These are phyloP conservation scores for Hypotaenidia philippensis DNA, from an alignment of 2,797 vertebrate species.

Conservation along the genomic window DNA sequence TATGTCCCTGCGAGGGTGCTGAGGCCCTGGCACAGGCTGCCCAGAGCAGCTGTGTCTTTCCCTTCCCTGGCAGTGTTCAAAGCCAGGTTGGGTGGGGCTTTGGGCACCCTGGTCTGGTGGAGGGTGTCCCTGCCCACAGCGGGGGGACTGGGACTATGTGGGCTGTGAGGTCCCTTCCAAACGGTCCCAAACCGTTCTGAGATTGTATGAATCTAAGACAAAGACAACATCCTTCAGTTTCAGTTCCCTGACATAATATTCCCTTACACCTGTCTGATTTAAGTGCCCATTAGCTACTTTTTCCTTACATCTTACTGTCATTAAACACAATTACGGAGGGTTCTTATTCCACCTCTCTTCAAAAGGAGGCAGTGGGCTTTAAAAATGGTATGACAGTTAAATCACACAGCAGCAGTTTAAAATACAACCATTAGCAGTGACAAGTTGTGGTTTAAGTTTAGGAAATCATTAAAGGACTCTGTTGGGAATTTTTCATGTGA, in stretches of 20 bases:
- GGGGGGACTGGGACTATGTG: no score
- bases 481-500: not conserved
- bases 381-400: not conserved
- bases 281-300: not conserved
- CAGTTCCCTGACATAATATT: not conserved
- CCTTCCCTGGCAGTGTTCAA: no score
- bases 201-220: not conserved
- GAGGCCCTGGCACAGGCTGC: no score
- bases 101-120: no score
- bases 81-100: no score
- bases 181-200: no score
- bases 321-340: not conserved
- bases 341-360: not conserved
- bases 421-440: not conserved
- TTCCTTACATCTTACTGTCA: not conserved
- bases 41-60: no score
- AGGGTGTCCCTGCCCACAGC: no score
- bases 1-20: no score
- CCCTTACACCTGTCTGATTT: not conserved
- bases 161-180: no score
- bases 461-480: slow-evolving; percentile 28
- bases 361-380: not conserved
- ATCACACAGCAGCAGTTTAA: not conserved
- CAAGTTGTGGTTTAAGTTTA: not conserved
- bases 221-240: not conserved